Evolutionary conservation across 2,888 invertebrate genomes (phyloP).

Genomic region (Malthinus seriepunctatus): DNA sequence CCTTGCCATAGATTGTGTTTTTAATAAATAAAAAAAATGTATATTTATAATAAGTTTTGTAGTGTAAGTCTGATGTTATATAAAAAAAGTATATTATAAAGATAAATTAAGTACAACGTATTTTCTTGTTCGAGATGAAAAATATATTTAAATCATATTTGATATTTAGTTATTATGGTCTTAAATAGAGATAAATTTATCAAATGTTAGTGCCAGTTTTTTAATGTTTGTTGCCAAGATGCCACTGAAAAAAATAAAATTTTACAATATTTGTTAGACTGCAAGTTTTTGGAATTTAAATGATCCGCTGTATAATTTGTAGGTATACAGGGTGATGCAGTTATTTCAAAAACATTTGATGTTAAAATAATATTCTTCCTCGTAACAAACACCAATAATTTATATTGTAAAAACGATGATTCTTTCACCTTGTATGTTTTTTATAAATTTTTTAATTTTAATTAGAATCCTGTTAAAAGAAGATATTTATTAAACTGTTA

Average conservation of each 20-base stretch:
- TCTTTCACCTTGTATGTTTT: too few species aligned
- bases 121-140: slow-evolving; percentile 26
- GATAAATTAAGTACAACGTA: slow-evolving; percentile 9
- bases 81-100: slow-evolving; percentile 2
- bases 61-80: slow-evolving; percentile 6
- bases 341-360: too few species aligned
- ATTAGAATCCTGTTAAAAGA: slow-evolving; percentile 12
- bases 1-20: slow-evolving; percentile 33
- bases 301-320: too few species aligned
- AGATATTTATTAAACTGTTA: slow-evolving; percentile 24
- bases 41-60: slow-evolving; percentile 5
- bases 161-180: slow-evolving; percentile 12
- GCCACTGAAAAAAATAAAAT: neutral
- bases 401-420: too few species aligned
- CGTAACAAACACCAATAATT: too few species aligned
- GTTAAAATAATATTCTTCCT: too few species aligned
- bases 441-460: slow-evolving; percentile 4
- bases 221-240: slow-evolving; percentile 16
- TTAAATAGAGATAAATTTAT: slow-evolving; percentile 8
- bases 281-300: too few species aligned
- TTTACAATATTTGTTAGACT: too few species aligned
- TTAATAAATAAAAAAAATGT: slow-evolving; percentile 12
- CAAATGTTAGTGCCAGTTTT: slow-evolving; percentile 17
- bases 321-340: too few species aligned
- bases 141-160: slow-evolving; percentile 14